phyloP scores from a whole-genome alignment of 2,888 invertebrate species.

The Entomobrya multifasciata region DNA sequence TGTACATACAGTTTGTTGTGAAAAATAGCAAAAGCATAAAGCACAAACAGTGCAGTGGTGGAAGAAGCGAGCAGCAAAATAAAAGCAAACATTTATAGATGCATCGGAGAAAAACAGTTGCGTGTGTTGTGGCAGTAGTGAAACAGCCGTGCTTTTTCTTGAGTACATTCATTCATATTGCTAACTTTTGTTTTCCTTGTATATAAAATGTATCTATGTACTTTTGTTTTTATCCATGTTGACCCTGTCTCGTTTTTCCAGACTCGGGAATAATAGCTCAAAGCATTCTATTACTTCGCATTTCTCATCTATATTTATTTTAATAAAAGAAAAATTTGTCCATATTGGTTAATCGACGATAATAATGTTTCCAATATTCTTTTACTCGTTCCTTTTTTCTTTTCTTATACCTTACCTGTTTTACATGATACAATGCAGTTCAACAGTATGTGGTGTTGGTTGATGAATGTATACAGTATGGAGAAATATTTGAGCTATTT shows the following conservation, averaged over 20 bases:
- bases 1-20: too few species aligned
- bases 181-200: too few species aligned
- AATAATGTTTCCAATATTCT: too few species aligned
- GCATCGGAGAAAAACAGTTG: neutral
- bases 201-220: too few species aligned
- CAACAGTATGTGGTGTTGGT: neutral
- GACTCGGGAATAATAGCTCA: neutral
- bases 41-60: too few species aligned
- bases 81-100: neutral
- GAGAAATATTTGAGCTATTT: constrained; percentile 17
- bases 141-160: neutral
- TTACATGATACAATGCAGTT: too few species aligned
- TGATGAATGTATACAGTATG: constrained; percentile 31
- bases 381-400: too few species aligned
- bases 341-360: neutral
- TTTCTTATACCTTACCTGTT: too few species aligned
- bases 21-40: too few species aligned
- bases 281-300: neutral
- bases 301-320: too few species aligned
- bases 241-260: neutral
- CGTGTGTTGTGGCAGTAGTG: constrained; percentile 2
- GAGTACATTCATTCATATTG: neutral
- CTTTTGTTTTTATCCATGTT: neutral
- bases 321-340: neutral
- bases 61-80: neutral